These are phyloP conservation scores for Neostethus bicornis DNA, from an alignment of 2,797 vertebrate species.

Conservation along the genomic window DNA sequence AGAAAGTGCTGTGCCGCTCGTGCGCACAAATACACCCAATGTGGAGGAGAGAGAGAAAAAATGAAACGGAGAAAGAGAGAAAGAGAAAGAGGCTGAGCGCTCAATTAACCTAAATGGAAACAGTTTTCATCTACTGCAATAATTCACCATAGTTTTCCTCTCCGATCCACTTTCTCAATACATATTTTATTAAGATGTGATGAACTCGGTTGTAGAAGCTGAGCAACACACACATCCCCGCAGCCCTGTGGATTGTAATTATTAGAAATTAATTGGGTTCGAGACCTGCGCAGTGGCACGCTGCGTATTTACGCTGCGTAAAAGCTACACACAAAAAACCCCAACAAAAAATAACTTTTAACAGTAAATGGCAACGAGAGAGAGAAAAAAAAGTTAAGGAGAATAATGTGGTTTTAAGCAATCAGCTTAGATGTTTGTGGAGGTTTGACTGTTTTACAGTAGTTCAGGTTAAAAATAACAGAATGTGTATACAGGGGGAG, in stretches of 20 bases:
- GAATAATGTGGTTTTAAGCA: neutral
- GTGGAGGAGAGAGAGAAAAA: neutral
- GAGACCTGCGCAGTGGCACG: constrained; percentile 81
- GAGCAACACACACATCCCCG: constrained; percentile 79
- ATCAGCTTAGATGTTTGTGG: neutral
- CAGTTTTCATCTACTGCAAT: constrained; percentile 90
- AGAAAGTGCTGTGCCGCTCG: constrained; percentile 69
- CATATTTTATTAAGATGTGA: constrained; percentile 87
- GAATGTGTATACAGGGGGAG: constrained; percentile 83
- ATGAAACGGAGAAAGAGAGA: constrained; percentile 4
- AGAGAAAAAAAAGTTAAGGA: too few relatives aligned
- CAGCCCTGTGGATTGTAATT: constrained; percentile 90
- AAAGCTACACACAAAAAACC: constrained; percentile 33
- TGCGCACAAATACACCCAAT: constrained; percentile 7
- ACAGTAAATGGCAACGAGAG: too few relatives aligned
- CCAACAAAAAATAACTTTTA: too few relatives aligned
- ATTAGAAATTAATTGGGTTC: constrained; percentile 97
- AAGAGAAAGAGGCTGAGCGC: constrained; percentile 55
- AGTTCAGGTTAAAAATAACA: constrained; percentile 81
- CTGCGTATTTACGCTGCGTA: constrained; percentile 61
- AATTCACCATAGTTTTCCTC: constrained; percentile 81
- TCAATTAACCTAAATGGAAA: constrained; percentile 96
- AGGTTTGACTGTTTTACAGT: constrained; percentile 40
- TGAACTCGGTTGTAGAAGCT: constrained; percentile 84
- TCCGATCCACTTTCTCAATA: constrained; percentile 84